Base-by-base conservation (phyloP, 2,888 invertebrate species). In the Chymomyza fuscimana region DNA sequence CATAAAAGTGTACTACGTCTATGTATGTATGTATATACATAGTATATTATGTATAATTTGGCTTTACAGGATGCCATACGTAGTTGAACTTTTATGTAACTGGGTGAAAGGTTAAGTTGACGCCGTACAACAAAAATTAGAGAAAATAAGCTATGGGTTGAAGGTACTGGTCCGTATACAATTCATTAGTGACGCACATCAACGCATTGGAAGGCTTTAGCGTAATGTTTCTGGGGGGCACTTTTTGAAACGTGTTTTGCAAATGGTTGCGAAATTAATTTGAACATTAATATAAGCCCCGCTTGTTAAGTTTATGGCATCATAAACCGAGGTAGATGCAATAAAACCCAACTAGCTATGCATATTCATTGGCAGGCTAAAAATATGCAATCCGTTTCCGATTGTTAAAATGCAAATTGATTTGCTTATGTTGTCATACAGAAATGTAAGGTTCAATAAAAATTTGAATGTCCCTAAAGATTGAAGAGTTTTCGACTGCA, bases 1-100 rank as follows among this genome's bases (percentile, higher is more conserved):
- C 84, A 82, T 86, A 73, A 54, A 19, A n/a, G n/a, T 2, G n/a
- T 16, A 52, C 25, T 25, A 25, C 4, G n/a, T 51, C 51, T 51
- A 16, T n/a, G 16, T 51, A 51, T 51, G 25, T 25, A 25, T 25
- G 4, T 25, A 25, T 25, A 25, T 25, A 25, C 3, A 4, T 51
- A 5, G 51, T 16, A 51, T 5, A 51, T 16, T 54, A 54, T 19
- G 54, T 82, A 58, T 29, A 58, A 15, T 58, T 63, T 65, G 52
- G 59, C 36, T 66, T 29, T 74, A 71, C 62, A 73, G 74, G 73
- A 71, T 70, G 78, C 46, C 16, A 19, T 51, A 10, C 12, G 40
- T 46, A 29, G 59, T 63, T 63, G 46, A 70, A 65, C 64, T 64
- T 64, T 12, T 19, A 50, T 40, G 40, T 29, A 25, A 15, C 46